phyloP scores from a whole-genome alignment of 1,140 invertebrate species.

The Drosophila quadrilineata region DNA sequence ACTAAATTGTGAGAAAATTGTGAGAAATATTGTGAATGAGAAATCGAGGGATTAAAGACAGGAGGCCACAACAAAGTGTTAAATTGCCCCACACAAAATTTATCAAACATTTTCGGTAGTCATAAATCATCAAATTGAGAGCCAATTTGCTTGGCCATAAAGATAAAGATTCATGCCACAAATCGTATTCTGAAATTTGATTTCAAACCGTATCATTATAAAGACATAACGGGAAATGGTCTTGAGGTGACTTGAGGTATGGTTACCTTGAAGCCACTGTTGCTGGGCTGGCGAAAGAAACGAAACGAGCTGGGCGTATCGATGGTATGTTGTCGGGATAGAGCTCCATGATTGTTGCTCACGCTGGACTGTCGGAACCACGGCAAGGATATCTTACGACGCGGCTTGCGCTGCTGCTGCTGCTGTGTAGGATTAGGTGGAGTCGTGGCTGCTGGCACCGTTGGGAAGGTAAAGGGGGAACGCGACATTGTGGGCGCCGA shows the following conservation, averaged over 20 bases:
- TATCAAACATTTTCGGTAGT: too few relatives aligned
- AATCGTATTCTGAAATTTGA: too few relatives aligned
- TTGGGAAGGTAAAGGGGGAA: slow-evolving; percentile 71
- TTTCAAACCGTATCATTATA: too few relatives aligned
- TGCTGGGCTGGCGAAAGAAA: slow-evolving; percentile 76
- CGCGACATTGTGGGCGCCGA: slow-evolving; percentile 33
- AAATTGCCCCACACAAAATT: background rate
- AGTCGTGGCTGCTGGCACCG: slow-evolving; percentile 18
- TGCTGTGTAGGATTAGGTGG: slow-evolving; percentile 10
- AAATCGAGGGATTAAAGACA: background rate
- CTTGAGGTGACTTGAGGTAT: background rate
- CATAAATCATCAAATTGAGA: too few relatives aligned
- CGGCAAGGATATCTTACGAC: slow-evolving; percentile 92
- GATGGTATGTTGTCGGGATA: slow-evolving; percentile 93
- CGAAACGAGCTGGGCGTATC: slow-evolving; percentile 92
- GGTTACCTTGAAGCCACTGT: slow-evolving; percentile 82
- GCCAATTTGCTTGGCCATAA: too few relatives aligned
- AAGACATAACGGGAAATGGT: too few relatives aligned
- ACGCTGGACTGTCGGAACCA: slow-evolving; percentile 91
- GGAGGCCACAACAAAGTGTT: too few relatives aligned
- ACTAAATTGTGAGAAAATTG: too few relatives aligned
- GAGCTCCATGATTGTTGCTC: slow-evolving; percentile 86
- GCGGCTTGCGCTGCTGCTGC: slow-evolving; percentile 84
- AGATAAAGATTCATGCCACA: too few relatives aligned
- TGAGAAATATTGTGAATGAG: background rate